Base-by-base conservation (phyloP, 2,797 vertebrate genomes). In the Serranus cabrilla region DNA sequence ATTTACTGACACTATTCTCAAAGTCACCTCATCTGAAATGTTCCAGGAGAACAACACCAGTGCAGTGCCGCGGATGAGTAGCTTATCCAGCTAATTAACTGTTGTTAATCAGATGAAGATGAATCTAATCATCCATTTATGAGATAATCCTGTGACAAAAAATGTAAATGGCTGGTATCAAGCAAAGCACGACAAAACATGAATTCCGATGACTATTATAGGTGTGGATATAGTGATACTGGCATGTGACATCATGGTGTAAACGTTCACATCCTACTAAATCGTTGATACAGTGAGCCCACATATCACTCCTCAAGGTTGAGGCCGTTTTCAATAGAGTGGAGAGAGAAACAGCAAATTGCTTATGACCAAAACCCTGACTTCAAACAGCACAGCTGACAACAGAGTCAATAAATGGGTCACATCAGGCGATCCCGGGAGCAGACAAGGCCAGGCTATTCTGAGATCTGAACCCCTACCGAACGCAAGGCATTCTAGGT, bases 11-110 rank as follows among this genome's bases (percentile, higher is more conserved):
- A 87, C 71, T 63, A 57, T 78, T 72, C 82, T 89, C 90, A 92
- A 92, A 91, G 89, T 93, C 90, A 93, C 85, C 87, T 85, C 84
- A 85, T 87, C 75, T 78, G 84, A 85, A 78, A 76, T 70, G 71
- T 85, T 91, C 60, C 72, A 75, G 70, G 73, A 74, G 76, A 88
- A 80, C 58, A 84, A 23, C 80, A 74, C 47, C 37, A 47, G 62
- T 3, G 51, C 54, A 47, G 62, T 4, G 51, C 54, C 14, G 52
- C 18, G 23, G 68, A 72, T 49, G 56, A 81, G 71, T 42, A 65
- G 49, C 78, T 80, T 43, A 68, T 83, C 76, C 61, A 27, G 16
- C 72, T 85, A 87, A 92, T 85, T 85, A 89, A 82, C 77, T 56
- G 52, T 14, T 79, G 75, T 79, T 90, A 84, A 92, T 89, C 78